Conservation (phyloP, 2,888 invertebrate species). For the Diaprepes abbreviatus region DNA sequence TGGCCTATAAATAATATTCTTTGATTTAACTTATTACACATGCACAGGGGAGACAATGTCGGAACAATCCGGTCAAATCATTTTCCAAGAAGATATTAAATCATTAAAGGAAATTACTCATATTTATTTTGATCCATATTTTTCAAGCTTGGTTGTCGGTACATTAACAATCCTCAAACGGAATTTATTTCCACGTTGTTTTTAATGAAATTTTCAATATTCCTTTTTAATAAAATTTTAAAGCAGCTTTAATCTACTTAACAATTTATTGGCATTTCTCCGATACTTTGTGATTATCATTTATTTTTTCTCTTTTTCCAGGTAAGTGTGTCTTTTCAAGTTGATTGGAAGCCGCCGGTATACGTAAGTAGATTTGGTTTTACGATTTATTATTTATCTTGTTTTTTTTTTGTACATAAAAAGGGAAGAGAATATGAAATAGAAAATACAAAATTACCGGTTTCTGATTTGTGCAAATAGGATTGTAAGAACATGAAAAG, state of each 20-base stretch:
- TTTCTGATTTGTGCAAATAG: no score
- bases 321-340: constrained; percentile 27
- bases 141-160: constrained; percentile 25
- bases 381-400: constrained; percentile 17
- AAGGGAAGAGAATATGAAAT: no score
- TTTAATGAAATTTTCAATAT: constrained; percentile 42
- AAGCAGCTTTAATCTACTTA: constrained; percentile 37
- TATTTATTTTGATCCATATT: constrained; percentile 36
- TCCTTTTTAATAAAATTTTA: constrained; percentile 48
- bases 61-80: not conserved
- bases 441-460: no score
- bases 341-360: constrained; percentile 12
- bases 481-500: no score
- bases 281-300: constrained; percentile 39
- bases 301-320: constrained; percentile 24
- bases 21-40: no score
- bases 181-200: constrained; percentile 34
- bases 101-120: constrained; percentile 17
- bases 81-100: constrained; percentile 10
- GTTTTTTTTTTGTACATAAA: no score
- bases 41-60: not conserved
- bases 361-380: constrained; percentile 16
- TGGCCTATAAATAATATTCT: no score
- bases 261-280: constrained; percentile 36
- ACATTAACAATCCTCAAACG: constrained; percentile 42